Evolutionary conservation across 1,140 invertebrate species (phyloP).

Genomic region (Drosophila santomea): DNA sequence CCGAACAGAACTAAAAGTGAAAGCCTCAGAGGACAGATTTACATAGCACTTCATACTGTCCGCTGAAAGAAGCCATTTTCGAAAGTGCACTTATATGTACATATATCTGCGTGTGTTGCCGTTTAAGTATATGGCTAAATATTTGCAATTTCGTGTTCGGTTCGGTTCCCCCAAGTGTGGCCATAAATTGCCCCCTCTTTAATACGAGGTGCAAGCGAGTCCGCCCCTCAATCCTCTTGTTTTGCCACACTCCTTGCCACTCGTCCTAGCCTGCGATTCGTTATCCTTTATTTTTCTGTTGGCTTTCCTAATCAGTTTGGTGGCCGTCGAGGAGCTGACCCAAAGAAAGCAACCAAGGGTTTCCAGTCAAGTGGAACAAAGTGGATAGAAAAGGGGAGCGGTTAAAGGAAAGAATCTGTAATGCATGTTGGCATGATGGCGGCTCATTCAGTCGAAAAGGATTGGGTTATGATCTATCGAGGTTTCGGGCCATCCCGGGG

Average conservation of each 20-base stretch:
- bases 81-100: neutral
- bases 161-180: slow-evolving; percentile 59
- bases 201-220: slow-evolving; percentile 36
- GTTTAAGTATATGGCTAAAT: slow-evolving; percentile 49
- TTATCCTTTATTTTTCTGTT: slow-evolving; percentile 45
- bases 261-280: slow-evolving; percentile 30
- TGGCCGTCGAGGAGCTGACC: slow-evolving; percentile 34
- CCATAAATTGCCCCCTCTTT: slow-evolving; percentile 60
- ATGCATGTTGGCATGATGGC: slow-evolving; percentile 25
- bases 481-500: neutral
- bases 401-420: neutral
- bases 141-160: slow-evolving; percentile 70
- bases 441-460: slow-evolving; percentile 39
- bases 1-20: too few species aligned
- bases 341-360: slow-evolving; percentile 38
- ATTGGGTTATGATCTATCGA: slow-evolving; percentile 34
- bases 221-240: neutral
- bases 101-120: slow-evolving; percentile 8
- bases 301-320: slow-evolving; percentile 43
- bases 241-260: neutral
- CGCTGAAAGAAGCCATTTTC: neutral
- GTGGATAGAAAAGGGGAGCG: slow-evolving; percentile 8
- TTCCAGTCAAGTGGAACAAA: slow-evolving; percentile 45
- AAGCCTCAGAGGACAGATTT: too few species aligned
- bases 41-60: too few species aligned